Evolutionary conservation across 2,113 vertebrate species (phyloP), one percentile per base, ranked within the genome.

Genomic region (Ceyx cyanopectus): DNA sequence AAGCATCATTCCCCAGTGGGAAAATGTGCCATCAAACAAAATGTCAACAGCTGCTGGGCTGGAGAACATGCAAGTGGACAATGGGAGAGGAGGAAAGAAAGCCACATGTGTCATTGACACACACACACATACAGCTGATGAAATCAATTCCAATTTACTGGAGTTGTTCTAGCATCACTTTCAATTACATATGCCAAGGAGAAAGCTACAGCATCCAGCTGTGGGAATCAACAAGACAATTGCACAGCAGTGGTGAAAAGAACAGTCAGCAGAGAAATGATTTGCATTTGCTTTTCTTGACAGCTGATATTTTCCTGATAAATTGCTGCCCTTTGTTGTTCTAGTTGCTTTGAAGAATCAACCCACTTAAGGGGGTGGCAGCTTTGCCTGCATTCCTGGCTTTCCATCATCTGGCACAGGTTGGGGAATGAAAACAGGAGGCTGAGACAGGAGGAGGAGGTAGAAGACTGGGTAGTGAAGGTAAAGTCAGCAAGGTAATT

Each of bases 271-370:
- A 87, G 92, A 93, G 95, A 83, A 92, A 68, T 81, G 1, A 87
- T 92, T 95, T 94, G 87, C 89, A 51, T 95, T 96, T 93, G 65
- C 72, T 92, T 91, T 85, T 87, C 89, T 87, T 94, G 96, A 96
- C 91, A 94, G 96, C 91, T 96, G 94, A 83, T 96, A 93, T 93
- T 96, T 94, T 87, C 87, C 85, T 96, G 87, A 91, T 94, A 95
- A 96, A 96, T 96, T 92, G 91, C 92, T 94, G 93, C 92, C 85
- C 93, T 94, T 95, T 96, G 89, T 96, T 96, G 88, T 93, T 93
- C 72, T 74, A 63, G 87, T 80, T 89, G 81, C 87, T 89, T 91
- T 93, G 73, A 91, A 93, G 89, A 82, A 93, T 67, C 79, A 92
- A 20, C 91, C 87, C 87, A 93, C 89, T 89, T 58, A 37, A 87